Base-by-base conservation (phyloP, 1,140 invertebrate genomes). In the Dinoponera quadriceps region DNA sequence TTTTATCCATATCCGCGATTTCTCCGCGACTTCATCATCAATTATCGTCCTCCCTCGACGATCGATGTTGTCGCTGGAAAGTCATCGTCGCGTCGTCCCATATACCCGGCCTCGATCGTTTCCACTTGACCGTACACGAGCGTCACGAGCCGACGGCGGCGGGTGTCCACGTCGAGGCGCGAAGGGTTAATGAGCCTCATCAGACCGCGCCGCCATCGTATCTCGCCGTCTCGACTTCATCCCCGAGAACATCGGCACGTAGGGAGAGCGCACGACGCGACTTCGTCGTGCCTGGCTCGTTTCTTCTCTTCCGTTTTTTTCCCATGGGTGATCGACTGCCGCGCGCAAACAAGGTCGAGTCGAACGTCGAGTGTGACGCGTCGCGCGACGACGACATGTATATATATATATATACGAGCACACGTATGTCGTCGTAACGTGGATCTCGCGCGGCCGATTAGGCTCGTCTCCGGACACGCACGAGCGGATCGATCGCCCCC, bases 401-500 rank as follows among this genome's bases (percentile, higher is more conserved):
- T 44, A 44, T 44, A 44, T 9, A 9, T 44, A 44, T 62, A 54
- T 49, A 75, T 62, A 77, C 59, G 62, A 1, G 66, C 44, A 57
- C 2, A 33, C 33, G 62, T 63, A 62, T 69, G 27, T 75, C 80
- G 27, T 18, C 18, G 68, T 38, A 38, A 55, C 20, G 80, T 75
- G 74, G 75, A 80, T 80, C 75, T 71, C 51, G 18, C 51, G 18
- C 38, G 49, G 22, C 33, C 60, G 72, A 83, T 77, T 63, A 77
- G 72, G 72, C 60, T 83, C 81, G 81, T 63, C 81, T 83, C 33
- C 72, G 59, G 81, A 75, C 60, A 83, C 81, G 81, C 81, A 77
- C 81, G 72, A 78, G n/a, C 72, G 72, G 65, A 80, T 80, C 75
- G 65, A 80, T 80, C 75, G 65, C 66, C 51, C 54, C 60, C 65